Evolutionary conservation across 2,797 vertebrate genomes (phyloP).

Genomic region (Anniella stebbinsi): DNA sequence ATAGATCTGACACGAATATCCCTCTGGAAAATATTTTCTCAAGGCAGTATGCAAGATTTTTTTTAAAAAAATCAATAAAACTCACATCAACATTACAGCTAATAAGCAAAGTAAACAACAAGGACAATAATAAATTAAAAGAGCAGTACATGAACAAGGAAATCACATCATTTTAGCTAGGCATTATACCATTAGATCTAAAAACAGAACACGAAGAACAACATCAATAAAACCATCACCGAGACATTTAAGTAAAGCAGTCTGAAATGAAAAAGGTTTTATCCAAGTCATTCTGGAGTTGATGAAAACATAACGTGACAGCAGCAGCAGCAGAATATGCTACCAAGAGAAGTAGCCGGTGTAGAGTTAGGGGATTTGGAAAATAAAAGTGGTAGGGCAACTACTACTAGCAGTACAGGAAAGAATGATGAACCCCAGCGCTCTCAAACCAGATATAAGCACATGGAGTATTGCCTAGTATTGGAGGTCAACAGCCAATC

Average conservation of each 20-base stretch:
- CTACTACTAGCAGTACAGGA: not conserved
- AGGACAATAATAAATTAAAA: not conserved
- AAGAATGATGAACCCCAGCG: not conserved
- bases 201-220: not conserved
- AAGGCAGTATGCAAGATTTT: not conserved
- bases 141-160: not conserved
- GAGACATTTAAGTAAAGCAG: no score
- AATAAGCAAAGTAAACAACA: not conserved
- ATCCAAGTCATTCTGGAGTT: not conserved
- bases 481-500: not conserved
- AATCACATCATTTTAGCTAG: not conserved
- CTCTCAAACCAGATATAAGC: not conserved
- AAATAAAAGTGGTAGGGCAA: not conserved
- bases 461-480: not conserved
- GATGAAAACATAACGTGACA: not conserved
- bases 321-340: not conserved
- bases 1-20: no score
- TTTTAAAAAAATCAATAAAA: not conserved
- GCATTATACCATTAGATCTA: not conserved
- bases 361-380: not conserved
- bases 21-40: no score
- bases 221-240: not conserved
- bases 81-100: not conserved
- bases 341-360: not conserved
- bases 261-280: not conserved